Conservation (phyloP, 2,888 invertebrate species). For the Nephrocerus scutellatus region DNA sequence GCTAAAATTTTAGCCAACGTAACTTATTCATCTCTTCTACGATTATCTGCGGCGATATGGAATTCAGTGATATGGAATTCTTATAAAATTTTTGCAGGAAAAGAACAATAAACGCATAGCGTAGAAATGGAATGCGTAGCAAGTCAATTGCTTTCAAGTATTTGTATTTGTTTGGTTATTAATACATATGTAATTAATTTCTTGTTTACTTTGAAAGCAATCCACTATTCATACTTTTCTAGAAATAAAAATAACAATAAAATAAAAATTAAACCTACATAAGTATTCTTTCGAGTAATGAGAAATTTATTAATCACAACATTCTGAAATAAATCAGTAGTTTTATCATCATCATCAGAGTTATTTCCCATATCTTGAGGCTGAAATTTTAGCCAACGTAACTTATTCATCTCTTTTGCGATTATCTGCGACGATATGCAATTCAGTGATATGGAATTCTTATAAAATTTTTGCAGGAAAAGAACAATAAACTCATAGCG, state of each 20-base stretch:
- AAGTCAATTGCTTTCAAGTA: conserved; percentile 33
- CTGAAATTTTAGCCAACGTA: conserved; percentile 36
- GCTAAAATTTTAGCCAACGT: conserved; percentile 36
- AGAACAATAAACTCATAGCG: conserved; percentile 38
- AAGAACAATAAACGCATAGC: conserved; percentile 36
- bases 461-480: conserved; percentile 35
- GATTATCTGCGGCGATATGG: conserved; percentile 35
- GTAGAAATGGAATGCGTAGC: conserved; percentile 35
- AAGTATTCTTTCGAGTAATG: too few species aligned
- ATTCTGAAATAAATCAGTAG: too few species aligned
- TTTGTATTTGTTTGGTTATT: conserved; percentile 26
- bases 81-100: conserved; percentile 36
- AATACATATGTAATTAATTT: too few species aligned
- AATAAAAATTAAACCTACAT: too few species aligned
- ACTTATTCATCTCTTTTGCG: conserved; percentile 31
- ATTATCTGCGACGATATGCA: conserved; percentile 35
- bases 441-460: conserved; percentile 23
- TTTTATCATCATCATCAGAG: conserved; percentile 22
- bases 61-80: conserved; percentile 23
- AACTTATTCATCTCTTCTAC: conserved; percentile 32
- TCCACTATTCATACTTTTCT: too few species aligned
- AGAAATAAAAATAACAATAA: too few species aligned
- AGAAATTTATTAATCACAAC: too few species aligned
- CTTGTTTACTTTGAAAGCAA: too few species aligned
- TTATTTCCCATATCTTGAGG: too few species aligned